These are phyloP conservation scores for Ormyrus pomaceus DNA, from an alignment of 2,888 invertebrate species.

Conservation along the genomic window DNA sequence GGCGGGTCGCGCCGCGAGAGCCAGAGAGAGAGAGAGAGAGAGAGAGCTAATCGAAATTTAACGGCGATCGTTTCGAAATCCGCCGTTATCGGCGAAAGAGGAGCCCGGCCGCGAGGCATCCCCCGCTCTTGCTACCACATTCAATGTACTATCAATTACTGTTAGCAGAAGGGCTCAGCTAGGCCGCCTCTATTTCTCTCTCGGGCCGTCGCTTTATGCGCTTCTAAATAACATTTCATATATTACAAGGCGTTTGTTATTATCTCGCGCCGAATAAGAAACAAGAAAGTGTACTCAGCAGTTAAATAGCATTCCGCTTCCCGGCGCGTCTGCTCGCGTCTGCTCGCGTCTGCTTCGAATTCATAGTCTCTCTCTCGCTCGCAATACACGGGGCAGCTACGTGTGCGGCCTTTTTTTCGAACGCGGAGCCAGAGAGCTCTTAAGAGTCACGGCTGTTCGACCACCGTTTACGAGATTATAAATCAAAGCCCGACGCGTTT, in stretches of 20 bases:
- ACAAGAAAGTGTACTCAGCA: conserved; percentile 47
- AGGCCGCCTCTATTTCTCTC: conserved; percentile 3
- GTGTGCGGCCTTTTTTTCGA: conserved; percentile 23
- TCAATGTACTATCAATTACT: conserved; percentile 48
- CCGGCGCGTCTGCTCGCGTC: conserved; percentile 45
- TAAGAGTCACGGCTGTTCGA: conserved; percentile 56
- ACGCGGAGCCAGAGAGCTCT: conserved; percentile 14
- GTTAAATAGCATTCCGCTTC: conserved; percentile 55
- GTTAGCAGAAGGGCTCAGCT: neutral
- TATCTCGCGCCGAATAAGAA: conserved; percentile 55
- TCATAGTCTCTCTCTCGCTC: conserved; percentile 40
- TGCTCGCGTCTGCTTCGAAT: conserved; percentile 52
- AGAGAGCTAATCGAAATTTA: neutral
- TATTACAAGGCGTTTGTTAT: conserved; percentile 54
- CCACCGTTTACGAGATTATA: conserved; percentile 66
- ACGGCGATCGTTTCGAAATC: neutral
- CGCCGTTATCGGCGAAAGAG: conserved; percentile 3
- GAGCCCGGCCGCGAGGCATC: neutral
- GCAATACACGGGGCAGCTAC: neutral
- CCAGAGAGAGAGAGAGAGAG: neutral
- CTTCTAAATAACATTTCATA: conserved; percentile 56
- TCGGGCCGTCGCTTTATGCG: conserved; percentile 35
- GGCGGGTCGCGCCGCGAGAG: neutral
- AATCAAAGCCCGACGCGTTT: conserved; percentile 65
- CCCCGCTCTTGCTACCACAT: neutral